Base-by-base conservation (phyloP, 2,113 vertebrate species). In the Sylvietta virens region DNA sequence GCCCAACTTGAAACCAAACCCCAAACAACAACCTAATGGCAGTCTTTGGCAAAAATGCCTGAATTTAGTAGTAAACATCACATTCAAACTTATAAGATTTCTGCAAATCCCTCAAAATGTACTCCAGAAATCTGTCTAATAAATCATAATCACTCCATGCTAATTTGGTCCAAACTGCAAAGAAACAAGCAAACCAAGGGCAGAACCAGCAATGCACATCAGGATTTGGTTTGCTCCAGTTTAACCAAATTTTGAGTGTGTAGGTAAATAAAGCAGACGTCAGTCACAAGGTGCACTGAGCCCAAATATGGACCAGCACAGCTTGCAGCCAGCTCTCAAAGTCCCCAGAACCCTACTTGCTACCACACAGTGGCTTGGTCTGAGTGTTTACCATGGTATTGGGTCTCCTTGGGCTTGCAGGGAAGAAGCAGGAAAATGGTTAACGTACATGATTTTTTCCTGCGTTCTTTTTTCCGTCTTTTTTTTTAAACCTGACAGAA, bases 251-350 rank as follows among this genome's bases (percentile, higher is more conserved):
- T 16, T 51, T 74, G 73, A 26, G 6, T 10, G 5, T 23, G 30
- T 20, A 40, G 27, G 37, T 87, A 71, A 77, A 57, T 20, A 81
- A 82, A 88, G 35, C 74, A 88, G 90, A 82, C 77, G 78, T 30
- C 16, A 53, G 37, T 18, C 48, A 73, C 54, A 65, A 66, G 72
- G 47, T 51, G 27, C 39, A 44, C 24, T 2, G 37, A 93, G 47
- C 54, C 51, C 54, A 69, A 77, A 31, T 19, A 21, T 30, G 18
- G 74, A 42, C 26, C 31, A 90, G 47, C 15, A n/a, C 22, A 91
- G 39, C 16, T 76, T 5, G 1, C 2, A 74, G 39, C 13, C 60
- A 71, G 15, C 15, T 44, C 62, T 48, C 28, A 17, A 76, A 54
- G 45, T n/a, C 47, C 48, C 74, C 27, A 58, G 11, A 26, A 13